Evolutionary conservation across 1,140 invertebrate genomes (phyloP).

Genomic region (Procambarus clarkii): DNA sequence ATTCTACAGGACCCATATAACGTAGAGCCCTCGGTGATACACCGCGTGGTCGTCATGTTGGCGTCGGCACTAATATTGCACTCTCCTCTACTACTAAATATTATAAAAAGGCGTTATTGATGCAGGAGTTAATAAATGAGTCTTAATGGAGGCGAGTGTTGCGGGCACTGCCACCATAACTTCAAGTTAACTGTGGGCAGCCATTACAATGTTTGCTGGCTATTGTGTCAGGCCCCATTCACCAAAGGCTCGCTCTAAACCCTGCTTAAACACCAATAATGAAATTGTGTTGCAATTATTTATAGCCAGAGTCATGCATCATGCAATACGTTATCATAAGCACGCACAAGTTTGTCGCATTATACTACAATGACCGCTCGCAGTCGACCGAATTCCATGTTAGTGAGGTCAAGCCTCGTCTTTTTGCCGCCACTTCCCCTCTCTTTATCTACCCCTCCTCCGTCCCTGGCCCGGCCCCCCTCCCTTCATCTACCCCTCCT

Average conservation of each 20-base stretch:
- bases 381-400: neutral
- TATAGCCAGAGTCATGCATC: neutral
- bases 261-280: neutral
- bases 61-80: too few species aligned
- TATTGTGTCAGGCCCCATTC: neutral
- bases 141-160: neutral
- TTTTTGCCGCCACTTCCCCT: neutral
- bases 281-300: neutral
- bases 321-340: neutral
- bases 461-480: too few species aligned
- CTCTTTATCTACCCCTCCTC: neutral
- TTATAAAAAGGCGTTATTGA: neutral
- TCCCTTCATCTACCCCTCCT: too few species aligned
- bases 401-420: neutral
- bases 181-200: neutral
- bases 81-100: too few species aligned
- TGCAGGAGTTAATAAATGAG: constrained; percentile 4
- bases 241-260: neutral
- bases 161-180: constrained; percentile 1
- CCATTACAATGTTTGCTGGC: neutral
- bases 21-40: too few species aligned
- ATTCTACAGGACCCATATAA: too few species aligned
- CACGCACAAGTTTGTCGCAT: neutral
- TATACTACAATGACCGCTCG: neutral
- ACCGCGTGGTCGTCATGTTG: too few species aligned